Evolutionary conservation across 2,888 invertebrate genomes (phyloP), one percentile per base, ranked within the genome.

Genomic region (Oscheius myriophilus): DNA sequence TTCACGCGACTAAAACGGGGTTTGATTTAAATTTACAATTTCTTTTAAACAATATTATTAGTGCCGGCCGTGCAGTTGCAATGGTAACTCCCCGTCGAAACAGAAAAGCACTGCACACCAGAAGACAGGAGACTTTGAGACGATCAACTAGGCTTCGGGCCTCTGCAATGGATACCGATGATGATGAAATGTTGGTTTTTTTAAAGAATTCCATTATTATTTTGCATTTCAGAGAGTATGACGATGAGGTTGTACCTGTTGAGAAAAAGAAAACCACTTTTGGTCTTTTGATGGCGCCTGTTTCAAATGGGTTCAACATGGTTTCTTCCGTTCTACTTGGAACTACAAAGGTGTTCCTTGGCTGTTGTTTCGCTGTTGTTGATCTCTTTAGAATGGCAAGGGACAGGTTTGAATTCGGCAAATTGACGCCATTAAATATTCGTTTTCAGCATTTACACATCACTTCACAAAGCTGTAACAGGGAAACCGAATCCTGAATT

Each of bases 221-320:
- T 18, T 11, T 21, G 18, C 23, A 18, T 49, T 16, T 16, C 23
- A 21, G 18, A 49, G 49, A 49, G 18, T 7, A 11, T 18, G 18
- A 49, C 7, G 23, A 16, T 11, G 18, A 23, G 11, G 18, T 18
- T 23, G 26, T 39, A 16, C 11, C 42, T 12, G 57, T n/a, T 18
- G 41, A 21, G 3, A n/a, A 4, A 33, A 12, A 42, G 7, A 57
- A 21, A 6, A n/a, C 7, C 57, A 57, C 11, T 1, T 18, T 12
- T 39, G 57, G 57, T 41, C 41, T 23, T 2, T n/a, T 61, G 16
- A 25, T 61, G 25, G 46, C 46, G 26, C 61, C 61, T 23, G n/a
- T 61, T 4, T 4, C 25, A 9, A 9, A 18, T 1, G 49, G 33
- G 7, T 49, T 14, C 49, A 39, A 61, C 61, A 7, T 25, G 6